Base-by-base conservation (phyloP, 2,113 vertebrate genomes). In the Tichodroma muraria region DNA sequence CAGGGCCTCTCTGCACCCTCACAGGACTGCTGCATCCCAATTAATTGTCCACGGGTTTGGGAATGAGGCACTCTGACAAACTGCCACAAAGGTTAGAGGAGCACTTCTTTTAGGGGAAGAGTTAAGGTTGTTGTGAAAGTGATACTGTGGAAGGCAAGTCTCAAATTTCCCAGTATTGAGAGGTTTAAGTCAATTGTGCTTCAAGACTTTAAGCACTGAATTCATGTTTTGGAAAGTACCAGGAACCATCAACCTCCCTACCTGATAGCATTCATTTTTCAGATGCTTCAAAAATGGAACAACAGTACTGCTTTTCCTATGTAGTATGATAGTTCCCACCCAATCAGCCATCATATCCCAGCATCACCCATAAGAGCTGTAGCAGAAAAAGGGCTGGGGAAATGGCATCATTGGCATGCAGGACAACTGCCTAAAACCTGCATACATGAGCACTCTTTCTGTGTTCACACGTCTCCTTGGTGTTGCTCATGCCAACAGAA, bases 401-500 rank as follows among this genome's bases (percentile, higher is more conserved):
- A 77, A 42, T 15, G 28, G 10, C 28, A 13, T 6, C 4, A 13
- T 1, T 0, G 1, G 10, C 33, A 50, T 1, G 0, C 7, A 23
- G 7, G 15, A 15, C 38, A 89, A 17, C 56, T 60, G 24, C n/a
- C 37, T 3, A 1, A 69, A 91, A 40, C 11, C 24, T 56, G 30
- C 18, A 20, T 1, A 2, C 2, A 4, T 4, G 7, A 1, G 1
- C 4, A 18, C 31, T 64, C 4, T n/a, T 77, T 40, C 23, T 6
- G 13, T 5, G 0, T 6, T 66, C 60, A 57, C 13, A 19, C 17
- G 10, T 63, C 45, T 37, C 16, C 11, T 44, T n/a, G 22, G 20
- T 44, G 37, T 22, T 8, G 2, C n/a, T 61, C 1, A 4, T 38
- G 20, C 44, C 37, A 78, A 20, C 5, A 63, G 47, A n/a, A 72